Evolutionary conservation across 2,113 vertebrate genomes (phyloP).

Genomic region (Brienomyrus longianalis): DNA sequence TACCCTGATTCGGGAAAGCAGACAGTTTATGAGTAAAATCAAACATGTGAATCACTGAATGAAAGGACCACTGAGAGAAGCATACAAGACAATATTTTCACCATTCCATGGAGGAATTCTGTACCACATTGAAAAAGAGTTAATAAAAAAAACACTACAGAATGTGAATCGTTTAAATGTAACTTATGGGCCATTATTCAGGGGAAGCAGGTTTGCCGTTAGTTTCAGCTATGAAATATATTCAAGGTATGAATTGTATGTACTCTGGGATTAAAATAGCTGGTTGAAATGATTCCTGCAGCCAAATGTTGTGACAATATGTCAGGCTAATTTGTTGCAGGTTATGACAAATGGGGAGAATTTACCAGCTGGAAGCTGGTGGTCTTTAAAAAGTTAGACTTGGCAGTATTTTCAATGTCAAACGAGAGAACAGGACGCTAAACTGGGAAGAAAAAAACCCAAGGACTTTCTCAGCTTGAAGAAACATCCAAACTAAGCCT

Average conservation of each 20-base stretch:
- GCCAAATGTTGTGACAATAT: neutral
- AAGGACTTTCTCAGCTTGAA: neutral
- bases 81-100: neutral
- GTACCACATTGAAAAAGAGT: neutral
- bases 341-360: neutral
- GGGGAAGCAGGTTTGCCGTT: neutral
- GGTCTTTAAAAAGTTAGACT: neutral
- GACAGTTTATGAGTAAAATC: neutral
- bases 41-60: neutral
- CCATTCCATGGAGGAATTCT: neutral
- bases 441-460: neutral
- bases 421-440: neutral
- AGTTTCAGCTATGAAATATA: slow-evolving; percentile 8
- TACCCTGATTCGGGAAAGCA: neutral
- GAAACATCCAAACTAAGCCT: neutral
- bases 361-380: neutral
- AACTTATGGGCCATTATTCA: neutral
- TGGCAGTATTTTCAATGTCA: neutral
- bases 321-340: neutral
- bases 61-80: neutral
- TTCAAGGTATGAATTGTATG: neutral
- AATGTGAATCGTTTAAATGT: neutral
- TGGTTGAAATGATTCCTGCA: neutral
- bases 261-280: neutral
- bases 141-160: neutral